Evolutionary conservation across 2,113 vertebrate species (phyloP).

Genomic region (Cochlearius cochlearius): DNA sequence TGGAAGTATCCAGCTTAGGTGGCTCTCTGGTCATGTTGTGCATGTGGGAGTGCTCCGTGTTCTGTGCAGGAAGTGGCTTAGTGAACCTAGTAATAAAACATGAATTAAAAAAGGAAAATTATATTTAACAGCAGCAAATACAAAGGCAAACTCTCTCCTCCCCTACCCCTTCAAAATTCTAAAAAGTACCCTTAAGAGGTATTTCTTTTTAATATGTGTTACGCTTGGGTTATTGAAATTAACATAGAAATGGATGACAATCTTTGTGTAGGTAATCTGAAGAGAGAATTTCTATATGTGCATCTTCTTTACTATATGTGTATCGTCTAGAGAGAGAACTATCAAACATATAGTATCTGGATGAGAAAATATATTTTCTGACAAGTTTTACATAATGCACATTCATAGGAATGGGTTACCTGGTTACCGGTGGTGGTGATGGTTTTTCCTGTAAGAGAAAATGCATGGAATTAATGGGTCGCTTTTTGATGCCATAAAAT

Average conservation of each 20-base stretch:
- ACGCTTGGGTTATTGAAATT: background rate
- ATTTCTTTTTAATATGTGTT: background rate
- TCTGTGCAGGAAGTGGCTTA: constrained; percentile 63
- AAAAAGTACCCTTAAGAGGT: background rate
- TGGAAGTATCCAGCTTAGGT: constrained; percentile 8
- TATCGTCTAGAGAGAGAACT: background rate
- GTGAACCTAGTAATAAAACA: constrained; percentile 15
- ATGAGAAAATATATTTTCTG: background rate
- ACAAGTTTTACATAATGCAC: background rate
- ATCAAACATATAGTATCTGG: background rate
- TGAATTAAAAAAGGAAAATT: background rate
- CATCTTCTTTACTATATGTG: background rate
- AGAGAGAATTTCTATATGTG: background rate
- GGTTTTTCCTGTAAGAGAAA: constrained; percentile 59
- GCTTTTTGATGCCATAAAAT: background rate
- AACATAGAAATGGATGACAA: background rate
- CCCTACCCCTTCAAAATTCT: background rate
- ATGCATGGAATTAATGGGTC: background rate
- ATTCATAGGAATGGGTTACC: constrained; percentile 19
- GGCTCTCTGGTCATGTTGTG: background rate
- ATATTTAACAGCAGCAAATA: background rate
- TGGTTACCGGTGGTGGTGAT: constrained; percentile 34
- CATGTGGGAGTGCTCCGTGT: background rate
- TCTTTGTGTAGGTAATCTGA: background rate
- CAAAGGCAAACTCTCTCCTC: background rate